Conservation (phyloP, 1,140 invertebrate species). For the Aricia agestis region DNA sequence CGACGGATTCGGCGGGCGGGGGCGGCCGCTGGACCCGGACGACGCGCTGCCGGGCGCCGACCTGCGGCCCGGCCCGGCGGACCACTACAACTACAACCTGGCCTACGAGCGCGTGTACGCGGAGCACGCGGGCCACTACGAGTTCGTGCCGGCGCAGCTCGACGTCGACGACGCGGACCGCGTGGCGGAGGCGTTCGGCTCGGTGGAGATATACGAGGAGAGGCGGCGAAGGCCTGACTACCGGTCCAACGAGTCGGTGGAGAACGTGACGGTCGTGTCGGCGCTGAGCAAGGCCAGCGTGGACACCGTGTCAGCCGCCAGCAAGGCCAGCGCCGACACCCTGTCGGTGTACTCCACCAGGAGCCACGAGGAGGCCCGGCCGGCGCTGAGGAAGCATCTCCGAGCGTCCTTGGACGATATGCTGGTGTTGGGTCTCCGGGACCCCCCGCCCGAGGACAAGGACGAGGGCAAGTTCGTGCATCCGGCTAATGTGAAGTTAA, state of each 20-base stretch:
- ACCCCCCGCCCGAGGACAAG: conserved; percentile 42
- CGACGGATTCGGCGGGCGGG: conserved; percentile 70
- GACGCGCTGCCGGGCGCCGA: conserved; percentile 59
- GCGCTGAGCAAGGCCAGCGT: conserved; percentile 63
- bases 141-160: conserved; percentile 55
- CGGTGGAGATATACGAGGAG: conserved; percentile 64
- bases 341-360: conserved; percentile 76
- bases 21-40: conserved; percentile 63
- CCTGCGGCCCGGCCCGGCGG: conserved; percentile 43
- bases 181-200: conserved; percentile 56
- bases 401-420: conserved; percentile 72
- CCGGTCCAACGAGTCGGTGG: conserved; percentile 59
- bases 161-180: conserved; percentile 55
- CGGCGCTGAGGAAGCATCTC: conserved; percentile 46
- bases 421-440: conserved; percentile 59
- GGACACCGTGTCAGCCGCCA: conserved; percentile 67
- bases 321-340: conserved; percentile 71
- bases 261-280: conserved; percentile 65
- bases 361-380: conserved; percentile 69
- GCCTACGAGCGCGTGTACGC: conserved; percentile 68
- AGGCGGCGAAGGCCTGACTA: conserved; percentile 42
- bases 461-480: conserved; percentile 68
- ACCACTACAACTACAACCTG: conserved; percentile 55
- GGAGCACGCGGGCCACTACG: conserved; percentile 69
- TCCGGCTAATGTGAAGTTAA: conserved; percentile 61